These are phyloP conservation scores for Thinocorus orbignyianus DNA, from an alignment of 2,113 vertebrate species.

Conservation along the genomic window DNA sequence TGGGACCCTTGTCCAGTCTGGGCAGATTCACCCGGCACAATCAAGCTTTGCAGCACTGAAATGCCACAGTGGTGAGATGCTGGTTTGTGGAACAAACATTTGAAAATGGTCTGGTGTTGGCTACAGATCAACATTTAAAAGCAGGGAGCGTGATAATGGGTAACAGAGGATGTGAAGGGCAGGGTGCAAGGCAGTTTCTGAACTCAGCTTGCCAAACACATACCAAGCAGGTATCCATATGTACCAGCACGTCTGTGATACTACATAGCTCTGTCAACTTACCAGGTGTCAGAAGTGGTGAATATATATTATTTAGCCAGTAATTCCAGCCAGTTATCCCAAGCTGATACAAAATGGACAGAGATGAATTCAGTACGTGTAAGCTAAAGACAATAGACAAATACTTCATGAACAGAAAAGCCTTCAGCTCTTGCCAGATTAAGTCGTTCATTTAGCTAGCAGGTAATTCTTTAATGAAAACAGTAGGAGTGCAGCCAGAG, in stretches of 20 bases:
- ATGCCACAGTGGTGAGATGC: not conserved
- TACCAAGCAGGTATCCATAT: not conserved
- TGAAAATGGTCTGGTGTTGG: not conserved
- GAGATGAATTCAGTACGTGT: not conserved
- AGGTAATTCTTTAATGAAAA: slow-evolving; percentile 15
- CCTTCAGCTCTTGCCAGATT: not conserved
- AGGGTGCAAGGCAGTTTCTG: not conserved
- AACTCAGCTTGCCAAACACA: not conserved
- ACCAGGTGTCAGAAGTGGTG: not conserved
- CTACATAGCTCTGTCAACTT: not conserved
- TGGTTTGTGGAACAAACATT: not conserved
- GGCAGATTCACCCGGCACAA: not conserved
- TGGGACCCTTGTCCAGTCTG: not conserved
- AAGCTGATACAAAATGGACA: not conserved
- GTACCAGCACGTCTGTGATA: not conserved
- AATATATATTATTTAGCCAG: not conserved
- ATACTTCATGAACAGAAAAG: not conserved
- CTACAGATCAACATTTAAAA: not conserved
- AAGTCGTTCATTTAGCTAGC: not conserved
- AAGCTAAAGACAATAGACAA: not conserved
- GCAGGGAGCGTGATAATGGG: not conserved
- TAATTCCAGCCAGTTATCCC: not conserved
- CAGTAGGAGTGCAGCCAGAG: not conserved
- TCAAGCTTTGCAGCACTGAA: not conserved
- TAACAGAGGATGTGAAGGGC: not conserved